Percentiles rank a stretch among this genome's conserved stretches.
Conservation (phyloP, 2,113 vertebrate genomes). For the Syngnathoides biaculeatus region DNA sequence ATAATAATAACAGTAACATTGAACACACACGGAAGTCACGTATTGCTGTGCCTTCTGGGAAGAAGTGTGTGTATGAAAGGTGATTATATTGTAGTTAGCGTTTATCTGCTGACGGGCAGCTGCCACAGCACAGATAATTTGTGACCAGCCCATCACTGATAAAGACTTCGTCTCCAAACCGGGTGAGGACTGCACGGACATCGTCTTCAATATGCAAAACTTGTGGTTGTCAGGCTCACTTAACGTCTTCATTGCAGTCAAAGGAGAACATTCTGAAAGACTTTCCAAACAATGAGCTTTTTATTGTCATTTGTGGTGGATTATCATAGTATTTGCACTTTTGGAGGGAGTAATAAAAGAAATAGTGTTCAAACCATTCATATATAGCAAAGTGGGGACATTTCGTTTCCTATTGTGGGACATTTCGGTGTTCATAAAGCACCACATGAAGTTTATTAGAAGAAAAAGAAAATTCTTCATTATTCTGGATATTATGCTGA, state of each 20-base stretch:
- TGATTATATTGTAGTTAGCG: slow-evolving; percentile 63
- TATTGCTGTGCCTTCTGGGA: slow-evolving; percentile 55
- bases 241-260: neutral
- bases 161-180: slow-evolving; percentile 29
- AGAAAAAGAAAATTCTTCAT: too few relatives aligned
- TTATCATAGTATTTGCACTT: neutral
- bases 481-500: too few relatives aligned
- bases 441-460: too few relatives aligned
- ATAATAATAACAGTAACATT: neutral
- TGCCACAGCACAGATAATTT: slow-evolving; percentile 65
- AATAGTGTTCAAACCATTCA: neutral
- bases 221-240: neutral
- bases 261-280: neutral
- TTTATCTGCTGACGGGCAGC: slow-evolving; percentile 66
- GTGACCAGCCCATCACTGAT: slow-evolving; percentile 58
- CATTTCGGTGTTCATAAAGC: too few relatives aligned
- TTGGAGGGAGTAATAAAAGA: neutral
- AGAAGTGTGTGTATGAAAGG: slow-evolving; percentile 60
- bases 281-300: neutral
- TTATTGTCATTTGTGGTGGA: neutral
- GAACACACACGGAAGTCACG: neutral
- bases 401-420: neutral
- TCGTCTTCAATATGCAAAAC: slow-evolving; percentile 3
- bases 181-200: neutral
- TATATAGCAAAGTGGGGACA: neutral